These are phyloP conservation scores for Chromobotia macracanthus DNA, from an alignment of 2,797 vertebrate species.

Conservation along the genomic window DNA sequence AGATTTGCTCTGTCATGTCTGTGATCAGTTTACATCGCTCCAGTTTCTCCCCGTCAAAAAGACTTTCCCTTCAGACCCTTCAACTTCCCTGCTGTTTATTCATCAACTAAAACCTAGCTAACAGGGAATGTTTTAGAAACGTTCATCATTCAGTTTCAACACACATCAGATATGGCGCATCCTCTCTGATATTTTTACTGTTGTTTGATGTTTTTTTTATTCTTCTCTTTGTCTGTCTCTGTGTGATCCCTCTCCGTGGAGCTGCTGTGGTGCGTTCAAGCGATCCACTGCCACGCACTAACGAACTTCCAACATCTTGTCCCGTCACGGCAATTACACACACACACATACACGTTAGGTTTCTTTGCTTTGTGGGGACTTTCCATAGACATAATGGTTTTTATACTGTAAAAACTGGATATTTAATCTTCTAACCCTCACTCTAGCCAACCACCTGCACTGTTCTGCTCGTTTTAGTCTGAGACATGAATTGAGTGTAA, in stretches of 20 bases:
- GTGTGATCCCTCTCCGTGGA: conserved; percentile 77
- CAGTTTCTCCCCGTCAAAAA: neutral
- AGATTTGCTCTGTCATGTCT: neutral
- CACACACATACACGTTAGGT: conserved; percentile 60
- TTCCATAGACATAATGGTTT: too few species aligned
- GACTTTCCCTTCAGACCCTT: conserved; percentile 2
- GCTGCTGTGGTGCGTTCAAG: conserved; percentile 77
- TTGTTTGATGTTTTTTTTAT: conserved; percentile 56
- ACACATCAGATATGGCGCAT: neutral
- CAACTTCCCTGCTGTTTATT: neutral
- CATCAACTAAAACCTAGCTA: neutral
- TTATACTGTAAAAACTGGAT: too few species aligned
- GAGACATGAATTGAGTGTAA: conserved; percentile 41
- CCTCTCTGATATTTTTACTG: conserved; percentile 57
- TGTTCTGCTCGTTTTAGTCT: conserved; percentile 15
- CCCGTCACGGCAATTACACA: conserved; percentile 85
- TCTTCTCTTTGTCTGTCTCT: conserved; percentile 71
- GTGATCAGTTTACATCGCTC: neutral
- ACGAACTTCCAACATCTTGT: conserved; percentile 82
- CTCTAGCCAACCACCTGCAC: conserved; percentile 1
- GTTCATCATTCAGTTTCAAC: neutral
- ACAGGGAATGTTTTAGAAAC: too few species aligned
- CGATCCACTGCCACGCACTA: conserved; percentile 74
- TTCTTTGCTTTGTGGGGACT: too few species aligned
- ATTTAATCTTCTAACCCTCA: too few species aligned